Evolutionary conservation across 1,140 invertebrate genomes (phyloP), one percentile per base, ranked within the genome.

Genomic region (Diprion similis): DNA sequence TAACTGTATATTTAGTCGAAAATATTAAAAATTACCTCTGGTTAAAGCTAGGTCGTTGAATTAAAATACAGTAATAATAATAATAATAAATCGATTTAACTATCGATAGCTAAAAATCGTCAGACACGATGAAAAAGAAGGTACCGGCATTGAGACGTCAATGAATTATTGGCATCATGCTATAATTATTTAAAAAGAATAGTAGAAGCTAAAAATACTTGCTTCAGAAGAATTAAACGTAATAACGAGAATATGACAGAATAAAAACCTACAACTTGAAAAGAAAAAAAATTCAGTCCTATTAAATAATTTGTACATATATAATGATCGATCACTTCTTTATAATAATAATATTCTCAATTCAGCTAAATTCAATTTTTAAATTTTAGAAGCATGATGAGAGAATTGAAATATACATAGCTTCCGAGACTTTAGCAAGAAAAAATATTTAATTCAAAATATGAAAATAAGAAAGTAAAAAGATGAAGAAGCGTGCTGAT

Each of bases 231-330:
- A 59, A 59, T 6, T 37, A 37, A 37, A 17, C 11, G n/a, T 59
- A 59, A 59, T 59, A 15, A 59, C 51, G n/a, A 59, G 11, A 59
- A 59, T 59, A 59, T 8, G 24, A 37, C 24, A 59, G 51, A 59
- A 59, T 6, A 59, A 17, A 59, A 59, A 59, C 24, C 6, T 37
- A 37, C 24, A 37, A 37, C 24, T 37, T 37, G 24, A 17, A 59
- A 59, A 59, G 37, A 75, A 71, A 71, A 64, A 45, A 70, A 66
- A 70, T 73, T 74, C 64, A 70, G 51, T 77, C 71, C 46, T 80
- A 79, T 74, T 76, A 82, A 79, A 51, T 82, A 80, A 80, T 82
- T 81, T 82, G 81, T 82, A 82, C 79, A 81, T 74, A 75, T 24
- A 71, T 18, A 15, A 73, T 69, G 59, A 77, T 65, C 46, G 71